phyloP scores from a whole-genome alignment of 2,888 invertebrate genomes.

The Cyaniris semiargus region DNA sequence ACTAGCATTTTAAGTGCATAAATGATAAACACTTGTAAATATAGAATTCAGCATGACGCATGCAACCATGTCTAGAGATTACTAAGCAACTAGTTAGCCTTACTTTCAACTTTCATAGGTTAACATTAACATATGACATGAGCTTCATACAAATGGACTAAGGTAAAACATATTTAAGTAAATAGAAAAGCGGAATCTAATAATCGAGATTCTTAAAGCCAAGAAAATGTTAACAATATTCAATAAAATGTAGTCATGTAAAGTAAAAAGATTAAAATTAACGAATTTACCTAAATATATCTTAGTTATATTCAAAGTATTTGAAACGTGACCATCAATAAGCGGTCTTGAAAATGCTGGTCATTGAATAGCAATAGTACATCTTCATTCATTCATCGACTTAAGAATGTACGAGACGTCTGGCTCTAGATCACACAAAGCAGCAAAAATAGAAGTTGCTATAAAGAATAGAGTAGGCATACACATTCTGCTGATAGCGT shows the following conservation, averaged over 20 bases:
- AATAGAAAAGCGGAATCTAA: not conserved
- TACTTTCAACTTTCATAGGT: conserved; percentile 1
- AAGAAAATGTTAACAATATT: no score
- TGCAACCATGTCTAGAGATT: not conserved
- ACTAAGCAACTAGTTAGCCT: not conserved
- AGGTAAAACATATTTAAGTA: not conserved
- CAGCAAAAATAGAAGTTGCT: not conserved
- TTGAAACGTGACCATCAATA: not conserved
- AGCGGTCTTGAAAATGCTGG: not conserved
- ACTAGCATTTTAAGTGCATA: not conserved
- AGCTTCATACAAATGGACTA: not conserved
- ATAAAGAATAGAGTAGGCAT: no score
- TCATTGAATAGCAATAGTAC: not conserved
- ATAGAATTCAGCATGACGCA: conserved; percentile 2
- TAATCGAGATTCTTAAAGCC: no score
- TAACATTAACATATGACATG: not conserved
- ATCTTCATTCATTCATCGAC: not conserved
- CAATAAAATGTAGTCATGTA: no score
- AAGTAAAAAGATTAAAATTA: no score
- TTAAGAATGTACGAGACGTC: not conserved
- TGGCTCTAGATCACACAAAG: not conserved
- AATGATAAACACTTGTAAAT: not conserved
- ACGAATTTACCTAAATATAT: no score
- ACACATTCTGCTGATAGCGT: not conserved
- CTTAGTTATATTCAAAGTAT: not conserved